A percentile compares a stretch with the other conserved stretches of the same genome.
phyloP scores from a whole-genome alignment of 2,113 vertebrate genomes.

The zebrafish (Danio rerio) region DNA sequence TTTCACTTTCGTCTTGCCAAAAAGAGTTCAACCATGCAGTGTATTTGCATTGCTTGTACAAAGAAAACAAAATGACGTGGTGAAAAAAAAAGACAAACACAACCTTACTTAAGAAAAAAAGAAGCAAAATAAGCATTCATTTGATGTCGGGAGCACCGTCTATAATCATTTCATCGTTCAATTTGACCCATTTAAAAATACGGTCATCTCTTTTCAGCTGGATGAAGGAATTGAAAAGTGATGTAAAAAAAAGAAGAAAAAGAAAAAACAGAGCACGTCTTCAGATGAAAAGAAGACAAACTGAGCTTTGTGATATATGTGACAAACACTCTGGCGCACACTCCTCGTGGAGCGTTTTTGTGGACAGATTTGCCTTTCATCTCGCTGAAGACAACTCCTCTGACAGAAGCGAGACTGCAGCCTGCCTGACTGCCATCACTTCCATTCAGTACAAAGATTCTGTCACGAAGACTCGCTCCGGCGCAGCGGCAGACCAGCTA shows the following conservation, averaged over 20 bases:
- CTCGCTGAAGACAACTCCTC: slow-evolving; percentile 67
- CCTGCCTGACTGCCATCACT: slow-evolving; percentile 53
- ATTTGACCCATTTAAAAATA: slow-evolving; percentile 33
- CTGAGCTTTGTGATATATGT: slow-evolving; percentile 34
- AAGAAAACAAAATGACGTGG: not conserved
- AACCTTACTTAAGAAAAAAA: slow-evolving; percentile 8
- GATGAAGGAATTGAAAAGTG: not conserved
- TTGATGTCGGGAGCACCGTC: not conserved
- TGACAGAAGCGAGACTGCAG: slow-evolving; percentile 35
- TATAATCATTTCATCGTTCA: slow-evolving; percentile 6
- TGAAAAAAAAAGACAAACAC: not conserved
- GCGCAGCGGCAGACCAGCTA: slow-evolving; percentile 60
- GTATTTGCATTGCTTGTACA: slow-evolving; percentile 8
- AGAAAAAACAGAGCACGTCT: slow-evolving; percentile 13
- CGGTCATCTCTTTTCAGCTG: not conserved
- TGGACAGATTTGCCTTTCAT: slow-evolving; percentile 71
- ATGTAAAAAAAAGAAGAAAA: slow-evolving; percentile 29
- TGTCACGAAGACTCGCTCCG: slow-evolving; percentile 61
- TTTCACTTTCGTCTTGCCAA: not conserved
- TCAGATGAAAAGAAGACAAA: slow-evolving; percentile 40
- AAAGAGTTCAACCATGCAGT: slow-evolving; percentile 1
- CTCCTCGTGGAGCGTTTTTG: slow-evolving; percentile 41
- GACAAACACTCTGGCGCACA: slow-evolving; percentile 56
- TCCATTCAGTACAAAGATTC: slow-evolving; percentile 63
- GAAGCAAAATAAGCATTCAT: not conserved